Conservation (phyloP, 2,113 vertebrate species). For the Cyanoderma ruficeps region DNA sequence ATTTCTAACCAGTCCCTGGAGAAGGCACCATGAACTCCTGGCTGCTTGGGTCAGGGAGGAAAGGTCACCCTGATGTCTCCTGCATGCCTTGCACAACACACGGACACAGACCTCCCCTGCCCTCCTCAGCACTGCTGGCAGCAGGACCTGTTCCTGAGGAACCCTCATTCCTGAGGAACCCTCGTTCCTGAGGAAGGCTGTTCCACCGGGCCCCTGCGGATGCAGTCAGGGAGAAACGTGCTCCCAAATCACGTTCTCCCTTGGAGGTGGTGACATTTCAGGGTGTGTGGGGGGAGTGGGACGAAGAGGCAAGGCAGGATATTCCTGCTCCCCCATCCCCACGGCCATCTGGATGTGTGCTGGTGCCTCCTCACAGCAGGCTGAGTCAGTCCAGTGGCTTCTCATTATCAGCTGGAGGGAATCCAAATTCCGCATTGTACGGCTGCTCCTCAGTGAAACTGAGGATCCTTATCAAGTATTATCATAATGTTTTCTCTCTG, state of each 20-base stretch:
- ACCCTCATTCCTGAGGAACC: background rate
- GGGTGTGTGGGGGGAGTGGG: conserved; percentile 19
- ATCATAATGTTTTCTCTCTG: conserved; percentile 25
- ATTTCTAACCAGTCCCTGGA: background rate
- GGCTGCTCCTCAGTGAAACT: conserved; percentile 16
- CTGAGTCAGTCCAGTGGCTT: conserved; percentile 67
- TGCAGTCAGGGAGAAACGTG: background rate
- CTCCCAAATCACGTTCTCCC: background rate
- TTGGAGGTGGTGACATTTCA: conserved; percentile 47
- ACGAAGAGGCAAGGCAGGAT: background rate
- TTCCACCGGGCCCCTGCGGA: background rate
- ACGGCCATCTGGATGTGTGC: conserved; percentile 55
- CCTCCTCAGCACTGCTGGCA: background rate
- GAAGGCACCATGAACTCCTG: background rate
- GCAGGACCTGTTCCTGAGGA: background rate
- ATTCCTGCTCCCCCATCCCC: conserved; percentile 35
- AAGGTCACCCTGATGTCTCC: background rate
- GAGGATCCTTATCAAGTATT: conserved; percentile 43
- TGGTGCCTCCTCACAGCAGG: conserved; percentile 53
- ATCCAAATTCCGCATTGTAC: conserved; percentile 19
- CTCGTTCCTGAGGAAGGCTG: background rate
- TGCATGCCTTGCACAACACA: background rate
- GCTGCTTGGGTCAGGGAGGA: background rate
- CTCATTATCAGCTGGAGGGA: conserved; percentile 62
- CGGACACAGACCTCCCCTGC: background rate